Evolutionary conservation across 2,888 invertebrate species (phyloP), one percentile per base, ranked within the genome.

Genomic region (Harmothoe impar): DNA sequence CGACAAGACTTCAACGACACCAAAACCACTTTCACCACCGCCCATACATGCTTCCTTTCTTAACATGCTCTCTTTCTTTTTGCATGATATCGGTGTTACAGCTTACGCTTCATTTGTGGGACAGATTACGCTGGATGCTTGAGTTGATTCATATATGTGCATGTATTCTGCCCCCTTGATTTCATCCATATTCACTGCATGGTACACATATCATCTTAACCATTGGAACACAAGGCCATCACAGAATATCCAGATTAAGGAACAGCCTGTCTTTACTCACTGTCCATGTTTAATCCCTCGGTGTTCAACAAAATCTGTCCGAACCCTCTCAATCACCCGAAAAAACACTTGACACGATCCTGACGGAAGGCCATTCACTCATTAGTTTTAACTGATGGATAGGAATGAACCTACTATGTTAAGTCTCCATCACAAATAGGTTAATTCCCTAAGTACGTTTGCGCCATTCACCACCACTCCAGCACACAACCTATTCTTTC

Each of bases 401-500:
- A 25, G 12, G 81, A 81, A 81, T 81, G 81, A 33, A 25, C 23
- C 43, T 81, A 29, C 81, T 43, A 43, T 43, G n/a, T 81, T 43
- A 81, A 81, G 81, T 43, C 20, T 81, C 43, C 3, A 35, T 81
- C 81, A 81, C 81, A 43, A 33, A 17, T 81, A 81, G 81, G 81
- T 81, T 81, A 86, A 31, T 54, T 86, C 86, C 86, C 86, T 23
- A 52, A 54, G 52, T 86, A 51, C 52, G 86, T 86, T 86, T 56
- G 56, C 56, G 86, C 86, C 52, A 86, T 86, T 86, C 86, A 86
- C 86, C 52, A 54, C 3, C 86, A 86, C 56, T 81, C 77, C 23
- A 81, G 81, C 81, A 81, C 81, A 81, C 81, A 43, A 81, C 81
- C 81, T 81, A 33, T 43, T 81, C 81, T 81, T 81, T 81, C 81